These are phyloP conservation scores for honey bee (Apis mellifera) DNA, from an alignment of 1,140 invertebrate genomes.

Conservation along the genomic window Amel_HAv3.1 CM009934.2:5681001-5681500, in stretches of 20 bases:
- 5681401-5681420: background rate
- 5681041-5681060: conserved; percentile 1
- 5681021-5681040: conserved; percentile 6
- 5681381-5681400: background rate
- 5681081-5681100: conserved; percentile 36
- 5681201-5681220: conserved; percentile 12
- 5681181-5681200: conserved; percentile 57
- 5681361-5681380: too few relatives aligned
- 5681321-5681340: background rate
- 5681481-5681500: too few relatives aligned
- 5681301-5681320: background rate
- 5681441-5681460: background rate
- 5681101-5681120: conserved; percentile 6
- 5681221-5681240: background rate
- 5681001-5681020: conserved; percentile 62
- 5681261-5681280: background rate
- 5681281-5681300: background rate
- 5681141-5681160: conserved; percentile 41
- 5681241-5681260: background rate
- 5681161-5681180: conserved; percentile 59
- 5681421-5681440: background rate
- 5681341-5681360: background rate
- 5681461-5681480: too few relatives aligned
- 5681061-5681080: conserved; percentile 1
- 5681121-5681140: conserved; percentile 32